Evolutionary conservation across 2,888 invertebrate genomes (phyloP).

Genomic region (Lithophane leautieri): DNA sequence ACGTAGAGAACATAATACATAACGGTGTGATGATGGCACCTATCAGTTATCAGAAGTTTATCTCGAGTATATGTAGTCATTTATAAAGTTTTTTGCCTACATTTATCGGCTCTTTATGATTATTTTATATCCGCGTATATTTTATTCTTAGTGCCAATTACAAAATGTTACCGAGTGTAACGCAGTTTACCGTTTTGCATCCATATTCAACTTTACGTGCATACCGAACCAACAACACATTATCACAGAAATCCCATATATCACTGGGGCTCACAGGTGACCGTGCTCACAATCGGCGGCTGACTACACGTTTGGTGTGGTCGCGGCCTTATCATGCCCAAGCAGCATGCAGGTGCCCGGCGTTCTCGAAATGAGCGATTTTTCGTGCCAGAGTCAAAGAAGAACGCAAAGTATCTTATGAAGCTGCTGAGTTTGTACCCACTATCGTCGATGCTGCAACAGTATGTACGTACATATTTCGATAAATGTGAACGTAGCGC

Average conservation of each 20-base stretch:
- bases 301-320: not conserved
- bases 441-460: not conserved
- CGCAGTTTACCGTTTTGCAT: not conserved
- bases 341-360: not conserved
- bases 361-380: not conserved
- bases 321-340: not conserved
- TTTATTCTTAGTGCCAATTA: conserved; percentile 18
- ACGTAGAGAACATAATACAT: conserved; percentile 23
- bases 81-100: conserved; percentile 53
- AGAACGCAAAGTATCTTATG: not conserved
- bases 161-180: not conserved
- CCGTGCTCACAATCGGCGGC: not conserved
- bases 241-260: not conserved
- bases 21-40: conserved; percentile 38
- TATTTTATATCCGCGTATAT: conserved; percentile 20
- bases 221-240: not conserved
- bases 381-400: not conserved
- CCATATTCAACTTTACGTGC: not conserved
- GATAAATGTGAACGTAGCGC: no score
- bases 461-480: not conserved
- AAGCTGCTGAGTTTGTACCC: not conserved
- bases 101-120: conserved; percentile 44
- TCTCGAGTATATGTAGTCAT: conserved; percentile 55
- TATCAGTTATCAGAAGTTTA: conserved; percentile 55
- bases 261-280: not conserved